Percentiles rank a stretch among this genome's conserved stretches.
phyloP scores from a whole-genome alignment of 2,888 invertebrate species.

The Capitulum mitella region DNA sequence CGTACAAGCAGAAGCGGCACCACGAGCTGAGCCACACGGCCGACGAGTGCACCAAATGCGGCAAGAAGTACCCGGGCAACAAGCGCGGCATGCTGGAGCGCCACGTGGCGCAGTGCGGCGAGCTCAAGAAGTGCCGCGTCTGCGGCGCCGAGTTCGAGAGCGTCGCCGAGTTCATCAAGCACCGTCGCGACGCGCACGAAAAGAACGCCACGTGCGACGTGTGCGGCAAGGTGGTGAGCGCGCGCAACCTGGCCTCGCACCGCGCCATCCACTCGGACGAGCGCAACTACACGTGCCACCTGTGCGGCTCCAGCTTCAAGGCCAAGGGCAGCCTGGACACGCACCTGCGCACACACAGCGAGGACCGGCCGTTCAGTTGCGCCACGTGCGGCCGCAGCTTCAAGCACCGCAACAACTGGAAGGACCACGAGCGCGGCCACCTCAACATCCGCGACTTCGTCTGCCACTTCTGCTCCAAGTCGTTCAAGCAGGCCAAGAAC shows the following conservation, averaged over 20 bases:
- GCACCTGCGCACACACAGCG: conserved; percentile 32
- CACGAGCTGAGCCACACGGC: conserved; percentile 27
- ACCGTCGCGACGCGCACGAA: conserved; percentile 25
- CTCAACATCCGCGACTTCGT: conserved; percentile 33
- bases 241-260: conserved; percentile 24
- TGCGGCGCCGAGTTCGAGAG: conserved; percentile 21
- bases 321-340: conserved; percentile 31
- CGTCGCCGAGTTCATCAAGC: background rate
- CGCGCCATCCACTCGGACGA: conserved; percentile 26
- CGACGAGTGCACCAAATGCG: conserved; percentile 19
- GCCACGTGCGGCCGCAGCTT: conserved; percentile 29
- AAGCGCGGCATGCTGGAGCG: conserved; percentile 25
- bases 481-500: conserved; percentile 31
- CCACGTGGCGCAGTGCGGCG: conserved; percentile 15
- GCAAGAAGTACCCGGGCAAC: conserved; percentile 24
- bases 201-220: conserved; percentile 22
- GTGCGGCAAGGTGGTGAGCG: conserved; percentile 23
- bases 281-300: conserved; percentile 23
- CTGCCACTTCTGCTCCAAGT: conserved; percentile 31
- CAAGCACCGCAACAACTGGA: conserved; percentile 32
- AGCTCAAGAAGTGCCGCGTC: conserved; percentile 5
- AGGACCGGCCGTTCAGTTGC: conserved; percentile 31
- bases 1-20: conserved; percentile 26
- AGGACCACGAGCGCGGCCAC: conserved; percentile 32
- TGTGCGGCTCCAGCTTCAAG: conserved; percentile 28